These are phyloP conservation scores for Hypomecis atomaria DNA, from an alignment of 2,888 invertebrate genomes.

Conservation along the genomic window DNA sequence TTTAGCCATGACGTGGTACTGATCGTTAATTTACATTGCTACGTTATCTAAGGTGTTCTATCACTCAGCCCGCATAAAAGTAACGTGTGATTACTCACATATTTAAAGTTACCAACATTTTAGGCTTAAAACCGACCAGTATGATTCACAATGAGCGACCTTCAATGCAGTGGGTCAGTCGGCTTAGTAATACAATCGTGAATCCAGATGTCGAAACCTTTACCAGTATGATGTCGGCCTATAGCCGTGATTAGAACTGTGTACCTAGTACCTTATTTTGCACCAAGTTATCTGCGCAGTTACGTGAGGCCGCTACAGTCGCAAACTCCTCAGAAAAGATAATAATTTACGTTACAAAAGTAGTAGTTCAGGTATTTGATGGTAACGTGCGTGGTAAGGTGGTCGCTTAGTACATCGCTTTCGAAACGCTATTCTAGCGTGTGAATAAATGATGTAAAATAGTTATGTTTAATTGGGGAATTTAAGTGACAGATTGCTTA, in stretches of 20 bases:
- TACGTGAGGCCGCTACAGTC: background rate
- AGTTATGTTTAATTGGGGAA: no score
- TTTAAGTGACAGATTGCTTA: no score
- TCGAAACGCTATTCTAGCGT: no score
- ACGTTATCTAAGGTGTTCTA: no score
- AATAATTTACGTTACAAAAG: no score
- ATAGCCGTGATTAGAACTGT: conserved; percentile 22
- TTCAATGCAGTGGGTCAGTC: conserved; percentile 37
- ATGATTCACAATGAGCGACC: conserved; percentile 36
- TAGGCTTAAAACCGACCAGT: conserved; percentile 6
- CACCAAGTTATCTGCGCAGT: background rate
- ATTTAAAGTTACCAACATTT: background rate
- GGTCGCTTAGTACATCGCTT: no score
- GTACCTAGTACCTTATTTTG: background rate
- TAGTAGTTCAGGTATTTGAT: no score
- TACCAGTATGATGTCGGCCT: conserved; percentile 35
- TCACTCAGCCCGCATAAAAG: background rate
- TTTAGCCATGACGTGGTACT: no score
- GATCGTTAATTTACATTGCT: no score
- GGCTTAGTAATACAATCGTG: conserved; percentile 55
- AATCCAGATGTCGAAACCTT: conserved; percentile 52
- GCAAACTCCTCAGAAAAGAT: no score
- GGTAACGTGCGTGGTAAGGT: no score
- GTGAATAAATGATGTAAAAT: no score
- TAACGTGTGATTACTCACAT: background rate